Conservation (phyloP, 92 coral and sea anemone species). For the Zoanthus sociatus region DNA sequence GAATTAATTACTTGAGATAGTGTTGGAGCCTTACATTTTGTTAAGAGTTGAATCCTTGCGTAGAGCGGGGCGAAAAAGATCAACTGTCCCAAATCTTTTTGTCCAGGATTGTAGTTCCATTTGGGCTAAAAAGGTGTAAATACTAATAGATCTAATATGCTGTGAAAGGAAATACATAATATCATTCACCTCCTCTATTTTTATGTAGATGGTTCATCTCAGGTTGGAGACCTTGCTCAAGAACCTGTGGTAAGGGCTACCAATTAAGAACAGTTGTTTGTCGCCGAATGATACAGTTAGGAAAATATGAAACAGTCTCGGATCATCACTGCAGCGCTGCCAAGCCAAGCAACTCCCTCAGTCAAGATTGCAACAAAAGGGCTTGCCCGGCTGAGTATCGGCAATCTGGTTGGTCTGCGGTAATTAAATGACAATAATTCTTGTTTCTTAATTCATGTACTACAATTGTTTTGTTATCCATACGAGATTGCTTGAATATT, state of each 20-base stretch:
- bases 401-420: constrained; percentile 38
- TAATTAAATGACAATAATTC: neutral
- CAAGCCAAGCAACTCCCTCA: constrained; percentile 15
- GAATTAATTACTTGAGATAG: no score
- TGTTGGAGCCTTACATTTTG: no score
- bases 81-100: no score
- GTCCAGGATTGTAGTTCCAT: no score
- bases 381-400: constrained; percentile 28
- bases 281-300: constrained; percentile 15
- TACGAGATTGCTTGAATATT: neutral
- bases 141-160: no score
- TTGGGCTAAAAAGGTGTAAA: no score
- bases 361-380: constrained; percentile 31
- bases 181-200: neutral
- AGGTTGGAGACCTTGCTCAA: constrained; percentile 36
- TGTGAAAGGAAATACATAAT: neutral
- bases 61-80: no score
- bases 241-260: constrained; percentile 35
- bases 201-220: constrained; percentile 22
- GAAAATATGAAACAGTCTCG: constrained; percentile 12
- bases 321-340: neutral
- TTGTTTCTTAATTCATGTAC: neutral
- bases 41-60: no score
- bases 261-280: constrained; percentile 17
- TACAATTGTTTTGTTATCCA: neutral